These are phyloP conservation scores for Neolamprologus modestus DNA, from an alignment of 2,113 vertebrate genomes.

Conservation along the genomic window DNA sequence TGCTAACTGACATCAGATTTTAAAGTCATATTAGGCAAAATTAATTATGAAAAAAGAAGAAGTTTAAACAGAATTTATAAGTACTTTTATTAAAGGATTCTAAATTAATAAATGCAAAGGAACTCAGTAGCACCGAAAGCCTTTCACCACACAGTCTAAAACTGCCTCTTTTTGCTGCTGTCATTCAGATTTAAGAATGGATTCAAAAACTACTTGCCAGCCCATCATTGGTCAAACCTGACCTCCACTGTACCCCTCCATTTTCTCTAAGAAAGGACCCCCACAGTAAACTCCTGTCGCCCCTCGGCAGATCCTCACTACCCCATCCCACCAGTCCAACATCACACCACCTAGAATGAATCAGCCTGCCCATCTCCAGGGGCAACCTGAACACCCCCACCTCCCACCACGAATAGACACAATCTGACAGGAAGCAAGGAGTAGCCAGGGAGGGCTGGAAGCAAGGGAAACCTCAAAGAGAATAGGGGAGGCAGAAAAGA, in stretches of 20 bases:
- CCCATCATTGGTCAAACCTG: neutral
- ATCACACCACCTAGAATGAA: constrained; percentile 50
- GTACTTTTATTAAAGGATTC: neutral
- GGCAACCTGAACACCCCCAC: constrained; percentile 41
- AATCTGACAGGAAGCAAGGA: constrained; percentile 51
- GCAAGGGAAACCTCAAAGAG: neutral
- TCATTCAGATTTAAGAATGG: neutral
- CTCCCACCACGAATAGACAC: constrained; percentile 14
- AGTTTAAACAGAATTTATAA: neutral
- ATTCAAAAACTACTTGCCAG: neutral
- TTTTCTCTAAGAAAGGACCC: constrained; percentile 9
- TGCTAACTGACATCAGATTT: neutral
- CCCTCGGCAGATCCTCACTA: constrained; percentile 3
- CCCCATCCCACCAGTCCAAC: constrained; percentile 16
- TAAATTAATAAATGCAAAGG: neutral
- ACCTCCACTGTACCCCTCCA: neutral
- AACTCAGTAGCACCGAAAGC: neutral
- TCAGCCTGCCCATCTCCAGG: constrained; percentile 46
- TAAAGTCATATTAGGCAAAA: neutral
- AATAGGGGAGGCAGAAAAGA: neutral
- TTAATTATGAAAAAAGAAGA: neutral
- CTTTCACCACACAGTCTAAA: neutral
- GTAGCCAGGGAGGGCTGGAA: constrained; percentile 1
- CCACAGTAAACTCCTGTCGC: neutral
- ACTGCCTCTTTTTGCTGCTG: neutral